phyloP scores from a whole-genome alignment of 92 coral and sea anemone genomes.

The Siderastrea radians region DNA sequence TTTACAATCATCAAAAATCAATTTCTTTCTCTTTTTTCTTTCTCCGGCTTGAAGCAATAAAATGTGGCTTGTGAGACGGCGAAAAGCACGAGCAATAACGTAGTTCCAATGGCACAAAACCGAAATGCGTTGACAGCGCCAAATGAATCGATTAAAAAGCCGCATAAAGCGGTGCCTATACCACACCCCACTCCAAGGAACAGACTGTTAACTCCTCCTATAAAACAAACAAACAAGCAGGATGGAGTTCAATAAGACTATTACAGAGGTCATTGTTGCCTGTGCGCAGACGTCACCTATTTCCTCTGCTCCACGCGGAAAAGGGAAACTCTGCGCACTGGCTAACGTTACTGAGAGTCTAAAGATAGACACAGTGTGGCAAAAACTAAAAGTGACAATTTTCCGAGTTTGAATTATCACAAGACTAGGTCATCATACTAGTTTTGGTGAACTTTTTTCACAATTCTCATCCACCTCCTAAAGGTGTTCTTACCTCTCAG shows the following conservation, averaged over 20 bases:
- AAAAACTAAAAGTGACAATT: too few relatives aligned
- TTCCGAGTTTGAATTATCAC: too few relatives aligned
- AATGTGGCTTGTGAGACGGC: conserved; percentile 1
- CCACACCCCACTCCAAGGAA: conserved; percentile 51
- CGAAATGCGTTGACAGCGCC: conserved; percentile 39
- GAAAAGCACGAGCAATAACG: conserved; percentile 9
- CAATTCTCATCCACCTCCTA: too few relatives aligned
- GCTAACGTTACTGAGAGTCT: too few relatives aligned
- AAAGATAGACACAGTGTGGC: too few relatives aligned
- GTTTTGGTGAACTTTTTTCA: too few relatives aligned
- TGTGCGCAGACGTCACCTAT: too few relatives aligned
- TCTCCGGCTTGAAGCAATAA: neutral
- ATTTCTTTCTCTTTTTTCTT: neutral
- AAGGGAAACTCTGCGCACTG: too few relatives aligned
- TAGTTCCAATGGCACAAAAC: conserved; percentile 11
- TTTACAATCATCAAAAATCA: neutral
- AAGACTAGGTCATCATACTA: too few relatives aligned
- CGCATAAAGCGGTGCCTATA: conserved; percentile 30
- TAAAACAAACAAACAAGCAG: neutral
- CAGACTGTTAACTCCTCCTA: conserved; percentile 40
- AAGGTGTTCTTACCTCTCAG: too few relatives aligned
- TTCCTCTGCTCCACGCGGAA: too few relatives aligned
- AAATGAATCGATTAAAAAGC: conserved; percentile 32
- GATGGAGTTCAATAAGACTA: neutral
- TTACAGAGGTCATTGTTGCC: neutral